Evolutionary conservation across 2,113 vertebrate species (phyloP).

Genomic region (Empidonax traillii): DNA sequence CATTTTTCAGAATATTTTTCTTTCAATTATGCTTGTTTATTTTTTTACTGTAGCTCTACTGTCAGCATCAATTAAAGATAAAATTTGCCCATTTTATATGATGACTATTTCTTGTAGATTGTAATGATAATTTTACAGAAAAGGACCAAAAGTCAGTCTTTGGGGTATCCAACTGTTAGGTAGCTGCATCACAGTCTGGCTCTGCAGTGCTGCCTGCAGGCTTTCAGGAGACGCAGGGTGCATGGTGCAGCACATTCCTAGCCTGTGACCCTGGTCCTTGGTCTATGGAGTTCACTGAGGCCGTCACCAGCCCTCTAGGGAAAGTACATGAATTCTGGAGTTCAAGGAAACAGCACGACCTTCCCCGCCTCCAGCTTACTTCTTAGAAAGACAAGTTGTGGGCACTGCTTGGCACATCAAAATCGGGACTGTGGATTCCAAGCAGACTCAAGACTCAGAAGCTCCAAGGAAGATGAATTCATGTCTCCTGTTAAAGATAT

Average conservation of each 20-base stretch:
- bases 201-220: background rate
- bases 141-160: background rate
- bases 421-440: background rate
- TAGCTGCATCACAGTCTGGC: background rate
- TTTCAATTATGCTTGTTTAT: accelerated
- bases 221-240: background rate
- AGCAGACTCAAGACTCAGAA: background rate
- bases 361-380: background rate
- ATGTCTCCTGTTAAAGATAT: background rate
- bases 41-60: background rate
- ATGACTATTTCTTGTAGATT: background rate
- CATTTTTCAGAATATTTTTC: background rate
- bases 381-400: background rate
- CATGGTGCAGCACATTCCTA: background rate
- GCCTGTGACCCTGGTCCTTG: background rate
- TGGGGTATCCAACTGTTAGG: background rate
- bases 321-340: background rate
- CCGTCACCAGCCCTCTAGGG: background rate
- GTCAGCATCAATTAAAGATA: background rate
- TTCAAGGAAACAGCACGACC: background rate
- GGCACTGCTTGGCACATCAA: background rate
- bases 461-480: background rate
- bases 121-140: background rate
- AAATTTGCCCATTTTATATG: background rate
- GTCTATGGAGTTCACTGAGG: accelerated